Base-by-base conservation (phyloP, 2,888 invertebrate genomes). In the Xylota sylvarum region DNA sequence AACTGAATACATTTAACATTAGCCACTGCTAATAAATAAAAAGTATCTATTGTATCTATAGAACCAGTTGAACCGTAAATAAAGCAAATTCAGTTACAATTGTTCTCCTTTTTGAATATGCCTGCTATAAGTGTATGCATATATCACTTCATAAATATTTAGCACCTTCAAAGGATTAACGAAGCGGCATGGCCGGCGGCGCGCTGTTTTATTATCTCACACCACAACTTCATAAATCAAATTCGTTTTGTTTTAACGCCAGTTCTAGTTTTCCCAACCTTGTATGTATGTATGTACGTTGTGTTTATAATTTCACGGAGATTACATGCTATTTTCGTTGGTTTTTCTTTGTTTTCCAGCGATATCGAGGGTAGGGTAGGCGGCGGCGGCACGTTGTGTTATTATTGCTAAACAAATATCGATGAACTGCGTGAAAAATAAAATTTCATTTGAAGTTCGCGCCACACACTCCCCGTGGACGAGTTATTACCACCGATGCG, bases 161-260 rank as follows among this genome's bases (percentile, higher is more conserved):
- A 50, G 17, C 37, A 67, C 14, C n/a, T 52, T 52, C 67, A 52
- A 52, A 69, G 30, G 69, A 55, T 69, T 69, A 17, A 7, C 19
- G 30, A 40, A 62, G n/a, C 52, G 7, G 9, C 32, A 64, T 30
- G 10, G 46, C 30, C 64, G 72, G 50, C 43, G 5, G 62, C 10
- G 3, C 10, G 27, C 10, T 56, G 56, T 64, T 70, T 82, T 82
- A 65, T 70, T 77, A 77, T 65, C 64, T 56, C 69, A 35, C 76
- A 40, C 56, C 48, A 30, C 17, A 48, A 56, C 46, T 82, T 70
- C 70, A 77, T 82, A 76, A 82, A 82, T 82, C 82, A 82, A 70
- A 70, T 76, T 72, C 37, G 23, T 60, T 43, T 35, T 30, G 35
- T 14, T 14, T 40, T 52, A 46, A 43, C 48, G 46, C 27, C 27